These are phyloP conservation scores for Phaethornis superciliosus DNA, from an alignment of 2,113 vertebrate genomes.

Conservation along the genomic window DNA sequence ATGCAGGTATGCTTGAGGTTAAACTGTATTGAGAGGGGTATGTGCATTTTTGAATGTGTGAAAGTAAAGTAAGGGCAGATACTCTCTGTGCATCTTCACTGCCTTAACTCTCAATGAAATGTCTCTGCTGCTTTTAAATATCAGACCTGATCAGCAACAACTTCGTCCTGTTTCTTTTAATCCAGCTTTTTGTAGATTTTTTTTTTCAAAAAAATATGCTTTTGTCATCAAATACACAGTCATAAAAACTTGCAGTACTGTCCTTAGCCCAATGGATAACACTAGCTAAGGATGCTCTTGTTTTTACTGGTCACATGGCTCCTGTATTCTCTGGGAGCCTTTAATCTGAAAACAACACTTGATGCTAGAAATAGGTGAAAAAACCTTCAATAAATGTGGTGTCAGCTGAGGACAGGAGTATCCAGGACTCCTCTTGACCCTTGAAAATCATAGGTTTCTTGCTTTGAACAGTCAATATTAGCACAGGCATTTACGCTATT, in stretches of 20 bases:
- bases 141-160: background rate
- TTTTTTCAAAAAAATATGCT: background rate
- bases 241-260: background rate
- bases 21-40: background rate
- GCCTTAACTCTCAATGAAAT: background rate
- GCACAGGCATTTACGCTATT: background rate
- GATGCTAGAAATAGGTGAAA: background rate
- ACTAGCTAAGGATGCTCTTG: background rate
- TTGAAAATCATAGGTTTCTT: background rate
- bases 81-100: background rate
- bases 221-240: background rate
- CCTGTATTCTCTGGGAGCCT: background rate
- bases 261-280: background rate
- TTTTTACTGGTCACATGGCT: background rate
- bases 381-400: background rate
- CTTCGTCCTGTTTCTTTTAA: background rate
- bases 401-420: background rate
- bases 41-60: background rate
- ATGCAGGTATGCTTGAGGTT: background rate
- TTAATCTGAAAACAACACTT: background rate
- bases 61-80: background rate
- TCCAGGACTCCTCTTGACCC: background rate
- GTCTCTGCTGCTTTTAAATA: background rate
- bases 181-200: background rate
- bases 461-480: background rate